Percentiles rank a stretch among this genome's conserved stretches.
Evolutionary conservation across 2,888 invertebrate species (phyloP).

Genomic region (Andrena bucephala): DNA sequence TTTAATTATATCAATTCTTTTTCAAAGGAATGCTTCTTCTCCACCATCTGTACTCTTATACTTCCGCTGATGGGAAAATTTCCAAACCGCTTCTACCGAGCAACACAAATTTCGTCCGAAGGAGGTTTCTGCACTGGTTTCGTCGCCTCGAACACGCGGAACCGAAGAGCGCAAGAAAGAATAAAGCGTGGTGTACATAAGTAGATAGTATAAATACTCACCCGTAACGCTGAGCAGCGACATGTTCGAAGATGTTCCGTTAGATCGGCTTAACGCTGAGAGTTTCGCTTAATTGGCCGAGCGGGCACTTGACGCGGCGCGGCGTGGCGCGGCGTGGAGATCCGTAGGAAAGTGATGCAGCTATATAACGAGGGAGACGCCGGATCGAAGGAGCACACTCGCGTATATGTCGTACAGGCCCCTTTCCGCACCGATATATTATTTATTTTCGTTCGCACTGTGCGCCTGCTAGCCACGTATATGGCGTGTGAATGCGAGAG

Average conservation of each 20-base stretch:
- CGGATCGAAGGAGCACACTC: constrained; percentile 65
- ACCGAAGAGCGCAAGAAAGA: not conserved
- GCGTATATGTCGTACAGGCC: constrained; percentile 55
- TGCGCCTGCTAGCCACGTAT: constrained; percentile 55
- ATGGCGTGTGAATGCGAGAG: constrained; percentile 41
- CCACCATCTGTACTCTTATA: too few relatives aligned
- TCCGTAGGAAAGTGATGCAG: constrained; percentile 65
- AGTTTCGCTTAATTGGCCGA: constrained; percentile 65
- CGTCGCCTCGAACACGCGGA: not conserved
- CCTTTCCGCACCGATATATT: constrained; percentile 50
- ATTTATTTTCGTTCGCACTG: constrained; percentile 50
- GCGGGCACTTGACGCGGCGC: constrained; percentile 49
- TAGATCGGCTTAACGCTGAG: constrained; percentile 57
- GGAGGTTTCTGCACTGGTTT: not conserved
- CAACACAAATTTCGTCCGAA: not conserved
- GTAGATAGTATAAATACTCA: constrained; percentile 57
- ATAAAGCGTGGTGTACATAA: not conserved
- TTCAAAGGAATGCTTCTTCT: too few relatives aligned
- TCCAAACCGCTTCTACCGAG: too few relatives aligned
- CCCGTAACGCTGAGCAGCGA: constrained; percentile 80
- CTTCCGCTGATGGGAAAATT: too few relatives aligned
- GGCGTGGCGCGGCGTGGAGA: constrained; percentile 37
- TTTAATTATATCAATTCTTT: too few relatives aligned
- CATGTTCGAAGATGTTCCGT: constrained; percentile 73
- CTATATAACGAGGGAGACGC: constrained; percentile 64